Base-by-base conservation (phyloP, 2,797 vertebrate genomes). In the Liasis olivaceus region DNA sequence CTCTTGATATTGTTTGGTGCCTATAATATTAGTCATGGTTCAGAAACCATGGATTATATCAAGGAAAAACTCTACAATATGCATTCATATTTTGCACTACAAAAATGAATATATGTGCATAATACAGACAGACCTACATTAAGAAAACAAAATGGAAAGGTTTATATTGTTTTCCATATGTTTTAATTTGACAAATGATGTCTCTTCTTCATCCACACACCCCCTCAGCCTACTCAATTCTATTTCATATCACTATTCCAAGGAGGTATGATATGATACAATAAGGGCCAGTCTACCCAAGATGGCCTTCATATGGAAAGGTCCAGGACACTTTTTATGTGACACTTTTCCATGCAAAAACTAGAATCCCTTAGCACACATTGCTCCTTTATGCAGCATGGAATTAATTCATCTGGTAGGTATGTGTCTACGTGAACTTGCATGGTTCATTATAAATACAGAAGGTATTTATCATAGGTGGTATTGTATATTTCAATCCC, bases 91-190 rank as follows among this genome's bases (percentile, higher is more conserved):
- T 58, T 66, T 63, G 69, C 47, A 88, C 92, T 92, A 90, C 86
- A 89, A 89, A 89, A 95, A 51, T 54, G 77, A 89, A 42, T 86
- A 63, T 90, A 91, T 64, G n/a, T 89, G n/a, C 7, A 31, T 63
- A 77, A 89, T 54, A 47, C 24, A 36, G 14, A 20, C 91, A 54
- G 26, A 85, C 66, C 5, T 60, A 88, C 62, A 87, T 31, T 90
- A 63, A 88, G 64, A 26, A 4, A 59, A 42, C 56, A 13, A 51
- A 89, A 91, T 89, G 26, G 24, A 88, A 89, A 26, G n/a, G 81
- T 62, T 26, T 42, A 1, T 92, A 59, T 1, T 87, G 87, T 89
- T 84, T 88, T 6, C 42, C 2, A 62, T 28, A n/a, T 69, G 0
- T 17, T 93, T 5, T 56, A 88, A 22, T 60, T 90, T 85, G 51